phyloP scores from a whole-genome alignment of 2,888 invertebrate genomes.

The Drosophila hamatofila region DNA sequence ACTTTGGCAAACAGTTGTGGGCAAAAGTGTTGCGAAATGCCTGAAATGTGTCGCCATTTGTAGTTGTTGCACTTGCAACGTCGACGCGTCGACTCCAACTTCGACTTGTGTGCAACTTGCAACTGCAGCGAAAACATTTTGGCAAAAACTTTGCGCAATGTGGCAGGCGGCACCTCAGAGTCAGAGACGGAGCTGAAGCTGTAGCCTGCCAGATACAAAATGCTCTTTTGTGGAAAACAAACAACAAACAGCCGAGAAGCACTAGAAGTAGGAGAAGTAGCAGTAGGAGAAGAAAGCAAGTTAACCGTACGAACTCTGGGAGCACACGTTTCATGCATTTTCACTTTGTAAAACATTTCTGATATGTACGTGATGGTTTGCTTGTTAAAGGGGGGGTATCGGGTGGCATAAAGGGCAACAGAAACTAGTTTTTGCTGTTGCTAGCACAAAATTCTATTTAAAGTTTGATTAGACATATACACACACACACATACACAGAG shows the following conservation, averaged over 20 bases:
- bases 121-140: constrained; percentile 57
- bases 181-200: not conserved
- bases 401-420: not conserved
- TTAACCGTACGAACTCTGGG: constrained; percentile 59
- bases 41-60: constrained; percentile 73
- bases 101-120: constrained; percentile 48
- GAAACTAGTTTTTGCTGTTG: constrained; percentile 45
- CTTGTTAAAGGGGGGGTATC: not conserved
- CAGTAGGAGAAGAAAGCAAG: constrained; percentile 52
- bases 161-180: constrained; percentile 67
- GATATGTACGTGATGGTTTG: constrained; percentile 68
- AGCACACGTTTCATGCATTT: constrained; percentile 77
- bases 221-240: constrained; percentile 72
- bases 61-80: constrained; percentile 43
- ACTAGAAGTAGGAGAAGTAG: not conserved
- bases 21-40: constrained; percentile 69
- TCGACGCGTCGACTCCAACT: constrained; percentile 27
- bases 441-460: constrained; percentile 72
- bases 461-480: constrained; percentile 71
- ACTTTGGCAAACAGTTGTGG: constrained; percentile 55
- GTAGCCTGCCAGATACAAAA: constrained; percentile 53
- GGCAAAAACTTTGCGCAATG: constrained; percentile 67
- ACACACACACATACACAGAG: not conserved
- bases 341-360: constrained; percentile 80
- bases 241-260: constrained; percentile 24